These are phyloP conservation scores for Arenicola marina DNA, from an alignment of 2,888 invertebrate species.

Conservation along the genomic window DNA sequence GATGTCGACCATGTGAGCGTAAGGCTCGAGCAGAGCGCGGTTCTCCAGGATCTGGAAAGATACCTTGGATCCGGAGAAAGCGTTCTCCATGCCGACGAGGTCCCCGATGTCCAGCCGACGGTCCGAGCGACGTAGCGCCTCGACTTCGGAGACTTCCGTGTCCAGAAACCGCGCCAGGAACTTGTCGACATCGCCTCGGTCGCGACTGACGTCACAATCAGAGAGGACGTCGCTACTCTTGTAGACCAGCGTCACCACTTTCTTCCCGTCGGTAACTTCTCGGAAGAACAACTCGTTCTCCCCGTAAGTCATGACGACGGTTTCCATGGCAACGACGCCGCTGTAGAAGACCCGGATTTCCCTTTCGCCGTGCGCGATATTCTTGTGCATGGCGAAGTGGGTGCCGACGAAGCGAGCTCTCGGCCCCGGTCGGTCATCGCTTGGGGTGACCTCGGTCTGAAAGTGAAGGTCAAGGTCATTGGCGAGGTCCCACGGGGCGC, in stretches of 20 bases:
- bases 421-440: too few relatives aligned
- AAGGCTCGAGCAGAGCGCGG: neutral
- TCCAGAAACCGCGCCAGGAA: conserved; percentile 15
- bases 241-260: conserved; percentile 14
- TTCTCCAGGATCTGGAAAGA: neutral
- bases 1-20: conserved; percentile 3
- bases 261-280: conserved; percentile 17
- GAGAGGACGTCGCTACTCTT: conserved; percentile 8
- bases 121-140: neutral
- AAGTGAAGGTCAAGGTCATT: too few relatives aligned
- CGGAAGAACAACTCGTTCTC: conserved; percentile 15
- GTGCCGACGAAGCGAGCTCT: neutral
- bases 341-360: conserved; percentile 8
- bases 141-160: neutral
- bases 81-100: neutral
- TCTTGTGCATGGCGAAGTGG: neutral
- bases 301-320: neutral
- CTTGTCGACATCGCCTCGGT: conserved; percentile 2
- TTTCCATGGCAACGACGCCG: conserved; percentile 17
- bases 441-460: too few relatives aligned
- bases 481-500: too few relatives aligned
- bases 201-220: conserved; percentile 18
- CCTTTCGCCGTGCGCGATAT: conserved; percentile 6
- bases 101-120: neutral
- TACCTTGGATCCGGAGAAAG: neutral